Evolutionary conservation across 2,888 invertebrate species (phyloP), one percentile per base, ranked within the genome.

Genomic region (Plebejus melissa): DNA sequence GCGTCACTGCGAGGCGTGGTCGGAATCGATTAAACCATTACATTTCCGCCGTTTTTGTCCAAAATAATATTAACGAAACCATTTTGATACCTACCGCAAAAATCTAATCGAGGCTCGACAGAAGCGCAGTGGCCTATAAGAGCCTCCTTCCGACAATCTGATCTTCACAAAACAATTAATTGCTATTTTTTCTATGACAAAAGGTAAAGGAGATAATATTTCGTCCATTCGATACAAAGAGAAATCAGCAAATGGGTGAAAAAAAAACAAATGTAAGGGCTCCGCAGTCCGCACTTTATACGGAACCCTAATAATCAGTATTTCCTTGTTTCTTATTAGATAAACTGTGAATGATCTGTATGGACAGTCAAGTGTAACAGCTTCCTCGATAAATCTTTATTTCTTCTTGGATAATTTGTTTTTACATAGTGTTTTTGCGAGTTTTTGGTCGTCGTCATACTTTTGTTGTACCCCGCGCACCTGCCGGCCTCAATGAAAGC

Each of bases 21-120:
- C 87, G 86, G 88, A 92, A 92, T 91, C 90, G 91, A 93, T 93
- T 92, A 90, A 86, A 90, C 86, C 90, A 86, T 91, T 89, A 87
- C 85, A 90, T 89, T 91, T 91, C 91, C 91, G 90, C 86, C 88
- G 88, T 92, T 92, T 92, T 92, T 91, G 85, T 88, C 84, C 57
- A 70, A 65, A 78, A 78, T 79, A 75, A 78, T 80, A 72, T 72
- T 72, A 78, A 79, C 77, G 80, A 79, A 91, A 92, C 91, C 92
- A 87, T 88, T 87, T 87, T 90, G 87, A 87, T 89, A 89, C 88
- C 89, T 89, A 89, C 88, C 89, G 87, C 78, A 88, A 89, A 88
- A 88, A 88, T 86, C 46, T 54, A 85, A 82, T 81, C 85, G 83
- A 86, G 16, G 54, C 54, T 54, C 54, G 54, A 54, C 13, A 54